Evolutionary conservation across 1,140 invertebrate genomes (phyloP), one percentile per base, ranked within the genome.

Genomic region (Drosophila yakuba): DNA sequence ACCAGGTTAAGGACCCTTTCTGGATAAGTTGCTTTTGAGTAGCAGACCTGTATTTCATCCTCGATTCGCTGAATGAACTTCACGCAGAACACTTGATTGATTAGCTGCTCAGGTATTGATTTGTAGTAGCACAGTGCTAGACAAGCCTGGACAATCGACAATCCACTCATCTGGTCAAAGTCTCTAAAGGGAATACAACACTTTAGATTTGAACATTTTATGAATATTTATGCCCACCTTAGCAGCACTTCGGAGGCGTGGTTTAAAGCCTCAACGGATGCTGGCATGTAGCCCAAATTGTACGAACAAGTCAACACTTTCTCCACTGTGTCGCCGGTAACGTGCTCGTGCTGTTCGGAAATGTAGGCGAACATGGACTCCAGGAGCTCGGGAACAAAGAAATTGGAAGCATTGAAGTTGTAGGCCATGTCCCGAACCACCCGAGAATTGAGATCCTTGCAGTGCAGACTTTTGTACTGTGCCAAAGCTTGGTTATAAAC

Each of bases 11-110:
- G 91, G 2, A 95, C 93, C 63, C 93, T 88, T 14, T 91, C 74
- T 2, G 94, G 93, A 92, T 95, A 94, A 8, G 88, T 92, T 28
- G 94, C 94, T 75, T 93, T 94, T 6, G 92, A 93, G 71, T 94
- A 94, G 60, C 93, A 93, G 61, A 92, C 91, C 43, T 92, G 85
- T 58, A 94, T 91, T 80, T 94, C 94, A 12, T 92, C 80, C 59
- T 94, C 94, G 8, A 94, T 76, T 63, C 93, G 92, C 56, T 94
- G 93, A 61, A 94, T 92, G 66, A 94, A 94, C 56, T 93, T 92
- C 2, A 93, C 93, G 60, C 93, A 94, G 72, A 94, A 94, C 20
- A 94, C 93, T 66, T 92, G 83, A 76, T 93, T 92, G 14, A 94
- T 90, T 7, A 94, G 78, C 41, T 92, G 78, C 23, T 92, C 90